Percentiles rank a stretch among this genome's conserved stretches.
Conservation (phyloP, 2,888 invertebrate species). For the Apamea crenata region DNA sequence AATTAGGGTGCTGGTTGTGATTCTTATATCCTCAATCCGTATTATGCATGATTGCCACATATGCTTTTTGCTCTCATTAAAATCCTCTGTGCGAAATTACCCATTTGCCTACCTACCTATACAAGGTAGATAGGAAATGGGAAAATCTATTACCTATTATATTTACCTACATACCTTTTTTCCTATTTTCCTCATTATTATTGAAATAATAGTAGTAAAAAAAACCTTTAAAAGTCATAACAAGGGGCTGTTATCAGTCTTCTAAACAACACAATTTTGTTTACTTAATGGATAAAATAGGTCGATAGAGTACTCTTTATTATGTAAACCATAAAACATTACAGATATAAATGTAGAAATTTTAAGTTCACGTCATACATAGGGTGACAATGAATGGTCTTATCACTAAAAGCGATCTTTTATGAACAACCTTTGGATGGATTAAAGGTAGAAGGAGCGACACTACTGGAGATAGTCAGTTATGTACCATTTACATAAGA, state of each 20-base stretch:
- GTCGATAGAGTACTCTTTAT: no score
- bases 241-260: not conserved
- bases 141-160: no score
- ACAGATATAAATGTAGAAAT: no score
- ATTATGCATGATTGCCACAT: not conserved
- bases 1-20: not conserved
- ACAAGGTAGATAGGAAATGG: no score
- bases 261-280: not conserved
- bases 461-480: not conserved
- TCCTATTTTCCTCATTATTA: constrained; percentile 2
- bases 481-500: not conserved
- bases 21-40: not conserved
- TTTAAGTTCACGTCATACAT: no score
- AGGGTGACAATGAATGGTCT: no score
- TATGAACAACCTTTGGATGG: not conserved
- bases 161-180: not conserved
- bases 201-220: not conserved
- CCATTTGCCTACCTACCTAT: not conserved
- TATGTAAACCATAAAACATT: no score
- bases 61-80: not conserved
- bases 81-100: not conserved
- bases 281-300: not conserved
- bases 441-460: not conserved
- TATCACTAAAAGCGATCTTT: not conserved
- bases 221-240: not conserved